These are phyloP conservation scores for Polyergus mexicanus DNA, from an alignment of 1,140 invertebrate species.

Conservation along the genomic window DNA sequence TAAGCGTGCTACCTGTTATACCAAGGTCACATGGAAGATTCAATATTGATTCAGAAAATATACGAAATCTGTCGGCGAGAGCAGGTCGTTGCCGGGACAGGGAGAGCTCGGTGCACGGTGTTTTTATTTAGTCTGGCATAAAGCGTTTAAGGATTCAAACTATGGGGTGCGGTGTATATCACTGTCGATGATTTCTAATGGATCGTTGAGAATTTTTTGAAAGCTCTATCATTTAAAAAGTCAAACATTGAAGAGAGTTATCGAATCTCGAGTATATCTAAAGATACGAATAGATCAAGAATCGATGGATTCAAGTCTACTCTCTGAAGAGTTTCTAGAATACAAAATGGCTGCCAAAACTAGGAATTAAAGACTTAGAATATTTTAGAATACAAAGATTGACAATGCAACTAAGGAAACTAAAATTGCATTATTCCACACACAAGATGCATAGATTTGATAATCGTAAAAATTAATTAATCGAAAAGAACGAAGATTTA, in stretches of 20 bases:
- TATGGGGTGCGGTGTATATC: conserved; percentile 33
- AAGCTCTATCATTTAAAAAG: not conserved
- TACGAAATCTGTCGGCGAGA: conserved; percentile 80
- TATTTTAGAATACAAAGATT: not conserved
- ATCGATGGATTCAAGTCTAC: not conserved
- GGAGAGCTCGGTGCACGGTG: conserved; percentile 73
- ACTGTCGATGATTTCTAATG: conserved; percentile 2
- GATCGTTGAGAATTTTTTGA: conserved; percentile 4
- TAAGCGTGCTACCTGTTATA: conserved; percentile 77
- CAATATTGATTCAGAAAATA: conserved; percentile 84
- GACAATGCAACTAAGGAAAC: not conserved
- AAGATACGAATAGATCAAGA: not conserved
- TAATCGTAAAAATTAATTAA: not conserved
- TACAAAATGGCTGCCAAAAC: conserved; percentile 5
- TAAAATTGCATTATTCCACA: not conserved
- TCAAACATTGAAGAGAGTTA: not conserved
- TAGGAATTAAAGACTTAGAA: not conserved
- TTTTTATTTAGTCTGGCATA: conserved; percentile 84
- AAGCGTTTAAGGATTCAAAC: conserved; percentile 76
- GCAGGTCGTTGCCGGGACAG: conserved; percentile 71
- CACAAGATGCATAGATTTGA: not conserved
- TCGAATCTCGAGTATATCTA: not conserved
- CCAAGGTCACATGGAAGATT: conserved; percentile 78
- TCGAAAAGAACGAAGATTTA: not conserved
- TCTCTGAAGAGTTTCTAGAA: not conserved